phyloP scores from a whole-genome alignment of 2,888 invertebrate genomes.

The Phania funesta region DNA sequence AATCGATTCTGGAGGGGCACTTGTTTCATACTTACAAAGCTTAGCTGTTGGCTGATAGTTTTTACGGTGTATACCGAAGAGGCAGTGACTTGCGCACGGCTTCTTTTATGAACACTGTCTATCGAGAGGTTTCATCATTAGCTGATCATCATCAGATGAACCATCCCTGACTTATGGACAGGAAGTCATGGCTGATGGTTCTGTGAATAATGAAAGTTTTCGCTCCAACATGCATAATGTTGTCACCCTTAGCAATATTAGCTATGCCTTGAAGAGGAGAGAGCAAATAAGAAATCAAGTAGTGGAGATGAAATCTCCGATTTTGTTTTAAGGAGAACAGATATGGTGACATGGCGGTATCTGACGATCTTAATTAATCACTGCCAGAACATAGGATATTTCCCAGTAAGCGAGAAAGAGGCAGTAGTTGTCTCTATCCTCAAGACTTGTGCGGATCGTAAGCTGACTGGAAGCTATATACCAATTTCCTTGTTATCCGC shows the following conservation, averaged over 20 bases:
- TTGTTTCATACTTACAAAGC: background rate
- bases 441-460: background rate
- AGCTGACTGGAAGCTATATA: background rate
- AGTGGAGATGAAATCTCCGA: background rate
- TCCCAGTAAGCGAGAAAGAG: background rate
- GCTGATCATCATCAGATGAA: background rate
- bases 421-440: background rate
- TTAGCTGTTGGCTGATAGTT: background rate
- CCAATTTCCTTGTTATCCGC: background rate
- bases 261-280: background rate
- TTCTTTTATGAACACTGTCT: background rate
- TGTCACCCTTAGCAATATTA: background rate
- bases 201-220: background rate
- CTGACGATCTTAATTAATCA: background rate
- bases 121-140: background rate
- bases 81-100: no score
- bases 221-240: background rate
- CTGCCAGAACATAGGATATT: conserved; percentile 22
- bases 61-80: background rate
- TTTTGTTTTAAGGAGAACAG: background rate
- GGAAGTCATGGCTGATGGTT: background rate
- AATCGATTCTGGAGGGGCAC: background rate
- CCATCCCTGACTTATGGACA: background rate
- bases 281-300: background rate
- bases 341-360: background rate